Evolutionary conservation across 2,797 vertebrate genomes (phyloP).

Genomic region (Crenichthys baileyi): DNA sequence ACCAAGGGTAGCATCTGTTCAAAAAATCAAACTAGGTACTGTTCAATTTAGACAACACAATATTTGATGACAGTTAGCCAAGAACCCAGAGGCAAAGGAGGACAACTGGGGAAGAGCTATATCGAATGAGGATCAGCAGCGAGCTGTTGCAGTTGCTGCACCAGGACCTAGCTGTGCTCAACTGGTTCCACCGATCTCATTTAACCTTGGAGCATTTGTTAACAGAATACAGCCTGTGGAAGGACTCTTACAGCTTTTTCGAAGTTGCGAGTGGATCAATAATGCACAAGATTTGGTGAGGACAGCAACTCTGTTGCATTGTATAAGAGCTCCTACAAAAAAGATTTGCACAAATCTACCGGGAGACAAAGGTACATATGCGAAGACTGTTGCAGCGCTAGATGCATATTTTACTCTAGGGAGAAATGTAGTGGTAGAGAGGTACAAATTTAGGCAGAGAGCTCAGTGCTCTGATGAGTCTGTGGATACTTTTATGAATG

Average conservation of each 20-base stretch:
- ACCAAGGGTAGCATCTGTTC: too few species aligned
- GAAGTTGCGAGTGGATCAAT: neutral
- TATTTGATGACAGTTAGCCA: neutral
- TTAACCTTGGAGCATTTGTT: constrained; percentile 1
- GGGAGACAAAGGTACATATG: neutral
- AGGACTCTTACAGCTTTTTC: neutral
- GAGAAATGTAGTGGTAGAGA: neutral
- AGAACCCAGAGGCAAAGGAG: constrained; percentile 12
- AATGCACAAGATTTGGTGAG: neutral
- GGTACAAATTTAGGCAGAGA: neutral
- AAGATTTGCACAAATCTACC: neutral
- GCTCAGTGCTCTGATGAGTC: neutral
- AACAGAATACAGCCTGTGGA: neutral
- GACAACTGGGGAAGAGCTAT: neutral
- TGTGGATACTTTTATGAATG: neutral
- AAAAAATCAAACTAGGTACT: too few species aligned
- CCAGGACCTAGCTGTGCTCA: neutral
- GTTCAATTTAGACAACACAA: too few species aligned
- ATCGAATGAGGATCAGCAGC: neutral
- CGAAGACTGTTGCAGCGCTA: neutral
- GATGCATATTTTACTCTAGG: neutral
- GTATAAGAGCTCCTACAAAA: neutral
- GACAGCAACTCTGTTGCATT: neutral
- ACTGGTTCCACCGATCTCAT: neutral
- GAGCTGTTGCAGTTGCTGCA: neutral